Percentiles rank a stretch among this genome's conserved stretches.
Conservation (phyloP, 1,140 invertebrate genomes). For the Scaptomyza hsui region DNA sequence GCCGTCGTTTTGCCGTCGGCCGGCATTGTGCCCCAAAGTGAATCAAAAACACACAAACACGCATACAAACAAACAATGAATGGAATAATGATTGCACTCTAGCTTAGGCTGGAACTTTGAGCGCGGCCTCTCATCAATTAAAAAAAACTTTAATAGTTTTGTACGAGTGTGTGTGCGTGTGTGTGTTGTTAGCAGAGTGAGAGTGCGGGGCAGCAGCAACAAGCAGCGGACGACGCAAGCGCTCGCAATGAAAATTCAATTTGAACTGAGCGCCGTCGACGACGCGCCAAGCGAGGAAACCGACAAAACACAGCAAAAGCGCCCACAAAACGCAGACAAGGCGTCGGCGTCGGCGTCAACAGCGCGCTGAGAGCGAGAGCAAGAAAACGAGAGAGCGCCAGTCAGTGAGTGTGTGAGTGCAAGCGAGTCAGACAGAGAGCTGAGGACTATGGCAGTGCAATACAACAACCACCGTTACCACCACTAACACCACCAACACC, state of each 20-base stretch:
- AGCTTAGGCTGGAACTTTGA: too few relatives aligned
- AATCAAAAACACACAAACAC: conserved; percentile 24
- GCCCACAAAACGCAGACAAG: conserved; percentile 14
- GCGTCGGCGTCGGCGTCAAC: conserved; percentile 10
- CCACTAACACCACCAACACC: conserved; percentile 14
- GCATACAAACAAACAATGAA: conserved; percentile 1
- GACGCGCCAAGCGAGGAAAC: conserved; percentile 72
- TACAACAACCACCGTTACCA: conserved; percentile 15
- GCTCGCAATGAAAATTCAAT: conserved; percentile 83
- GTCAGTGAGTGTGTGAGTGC: conserved; percentile 4
- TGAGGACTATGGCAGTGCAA: neutral
- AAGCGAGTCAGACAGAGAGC: conserved; percentile 14
- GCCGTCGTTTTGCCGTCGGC: conserved; percentile 55
- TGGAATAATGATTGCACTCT: too few relatives aligned
- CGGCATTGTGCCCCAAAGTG: conserved; percentile 15
- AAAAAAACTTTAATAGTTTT: too few relatives aligned
- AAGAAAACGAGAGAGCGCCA: conserved; percentile 14
- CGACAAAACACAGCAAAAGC: conserved; percentile 36
- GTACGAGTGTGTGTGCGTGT: conserved; percentile 9
- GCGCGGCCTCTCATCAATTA: too few relatives aligned
- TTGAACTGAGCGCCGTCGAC: conserved; percentile 77
- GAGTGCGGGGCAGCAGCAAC: conserved; percentile 34
- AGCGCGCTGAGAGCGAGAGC: conserved; percentile 2
- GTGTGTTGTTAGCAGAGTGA: conserved; percentile 5
- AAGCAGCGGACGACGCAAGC: conserved; percentile 58